phyloP scores from a whole-genome alignment of 1,140 invertebrate species.

The Drosophila azteca region DNA sequence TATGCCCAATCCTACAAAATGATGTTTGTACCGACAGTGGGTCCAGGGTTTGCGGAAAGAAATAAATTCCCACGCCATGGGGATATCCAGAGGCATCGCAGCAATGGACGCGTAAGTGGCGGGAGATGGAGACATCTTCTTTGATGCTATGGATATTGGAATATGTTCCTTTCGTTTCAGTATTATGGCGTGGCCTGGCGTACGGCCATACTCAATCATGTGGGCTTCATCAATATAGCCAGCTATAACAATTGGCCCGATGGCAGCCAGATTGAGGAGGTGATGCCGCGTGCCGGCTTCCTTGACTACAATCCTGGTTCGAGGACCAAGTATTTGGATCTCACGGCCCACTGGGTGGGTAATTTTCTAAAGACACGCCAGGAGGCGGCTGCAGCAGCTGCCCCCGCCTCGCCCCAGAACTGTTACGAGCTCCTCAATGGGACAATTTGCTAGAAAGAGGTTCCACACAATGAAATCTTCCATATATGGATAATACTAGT shows the following conservation, averaged over 20 bases:
- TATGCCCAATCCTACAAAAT: conserved; percentile 86
- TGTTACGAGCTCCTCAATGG: conserved; percentile 82
- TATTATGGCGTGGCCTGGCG: conserved; percentile 86
- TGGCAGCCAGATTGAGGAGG: conserved; percentile 87
- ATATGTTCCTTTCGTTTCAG: conserved; percentile 37
- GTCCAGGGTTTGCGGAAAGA: conserved; percentile 86
- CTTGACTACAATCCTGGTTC: conserved; percentile 86
- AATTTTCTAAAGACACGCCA: conserved; percentile 84
- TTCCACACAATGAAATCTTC: conserved; percentile 16
- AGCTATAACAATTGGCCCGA: conserved; percentile 88
- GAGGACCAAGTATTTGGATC: conserved; percentile 86
- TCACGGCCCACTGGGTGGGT: conserved; percentile 86
- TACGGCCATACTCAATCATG: conserved; percentile 84
- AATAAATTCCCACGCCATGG: conserved; percentile 86
- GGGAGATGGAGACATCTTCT: background rate
- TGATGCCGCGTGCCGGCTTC: conserved; percentile 84
- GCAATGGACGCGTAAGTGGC: conserved; percentile 84
- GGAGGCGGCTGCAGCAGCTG: conserved; percentile 60
- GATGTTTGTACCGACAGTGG: conserved; percentile 86
- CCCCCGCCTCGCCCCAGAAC: conserved; percentile 41
- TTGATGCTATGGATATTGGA: background rate
- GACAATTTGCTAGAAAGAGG: conserved; percentile 73
- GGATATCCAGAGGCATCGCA: conserved; percentile 85
- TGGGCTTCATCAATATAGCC: conserved; percentile 85
- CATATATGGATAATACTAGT: conserved; percentile 42